Evolutionary conservation across 2,888 invertebrate genomes (phyloP), one percentile per base, ranked within the genome.

Genomic region (Apamea crenata): DNA sequence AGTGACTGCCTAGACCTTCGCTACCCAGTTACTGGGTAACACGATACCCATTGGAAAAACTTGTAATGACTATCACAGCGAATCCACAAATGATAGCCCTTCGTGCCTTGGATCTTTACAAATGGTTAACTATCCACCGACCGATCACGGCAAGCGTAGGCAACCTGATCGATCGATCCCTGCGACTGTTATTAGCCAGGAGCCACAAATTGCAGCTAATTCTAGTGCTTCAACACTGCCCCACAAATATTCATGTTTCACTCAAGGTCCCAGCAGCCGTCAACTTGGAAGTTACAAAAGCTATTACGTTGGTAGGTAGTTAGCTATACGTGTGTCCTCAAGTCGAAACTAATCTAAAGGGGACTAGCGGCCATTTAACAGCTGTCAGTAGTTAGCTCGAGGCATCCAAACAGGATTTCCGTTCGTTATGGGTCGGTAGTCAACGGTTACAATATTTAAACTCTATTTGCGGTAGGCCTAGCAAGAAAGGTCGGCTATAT

Each of bases 311-410:
- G 36, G 44, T 14, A 47, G 59, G 14, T 68, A 80, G 67, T 68
- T 80, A 59, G 12, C 44, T 68, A 59, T 72, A 82, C 63, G 29
- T 75, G 82, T 76, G 75, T 63, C 70, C 70, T 56, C 50, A 65
- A 84, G 78, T 80, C 70, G 67, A 85, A 87, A 87, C 85, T 85
- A 82, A 74, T 80, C 71, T 76, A 69, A 79, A 63, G 80, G 73
- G 69, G 70, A 74, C 76, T 71, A 59, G 69, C 7, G n/a, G 61
- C 63, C 69, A 74, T 71, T 76, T 78, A 77, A 25, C 73, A 77
- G 32, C n/a, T 71, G 50, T 32, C 66, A 59, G 67, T 82, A 86
- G 63, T 74, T 82, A 73, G 67, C 61, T 66, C 40, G 66, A 56
- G 56, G 73, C 66, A 70, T 56, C 69, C n/a, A 79, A 83, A 79